Evolutionary conservation across 2,113 vertebrate genomes (phyloP), one percentile per base, ranked within the genome.

Genomic region (Galeopterus variegatus): DNA sequence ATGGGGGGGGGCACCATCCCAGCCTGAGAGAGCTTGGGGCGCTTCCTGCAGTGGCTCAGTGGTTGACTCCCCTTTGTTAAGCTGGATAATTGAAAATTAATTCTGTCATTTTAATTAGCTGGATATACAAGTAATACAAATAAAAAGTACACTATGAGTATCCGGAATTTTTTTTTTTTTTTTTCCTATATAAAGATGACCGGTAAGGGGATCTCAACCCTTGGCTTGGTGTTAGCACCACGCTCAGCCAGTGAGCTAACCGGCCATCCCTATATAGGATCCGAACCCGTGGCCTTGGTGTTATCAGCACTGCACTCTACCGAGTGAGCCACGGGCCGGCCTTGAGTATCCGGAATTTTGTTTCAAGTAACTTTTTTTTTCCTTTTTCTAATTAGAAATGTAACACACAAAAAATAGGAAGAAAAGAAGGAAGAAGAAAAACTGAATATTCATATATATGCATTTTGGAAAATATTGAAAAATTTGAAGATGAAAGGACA

Each of bases 381-480:
- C 24, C 48, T 73, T 72, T 73, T 77, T 36, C 1, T 58, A 52
- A 72, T 52, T 45, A 86, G 54, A 95, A 62, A 54, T 80, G 11
- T 72, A 54, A 52, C 21, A 86, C 77, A 54, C 28, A 82, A 64
- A 73, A 28, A 80, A 58, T 17, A 56, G 10, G 56, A 26, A 80
- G 52, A 36, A 86, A 56, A 41, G 79, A 90, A 72, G 85, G 33
- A 83, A 67, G n/a, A 91, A 36, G 52, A 48, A 88, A 54, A 48
- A 75, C 58, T 73, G 67, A 64, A 81, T 73, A 70, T 84, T 76
- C 36, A 14, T 58, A 50, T 50, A 69, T 50, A 14, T 70, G 17
- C 31, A 33, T 76, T 95, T 95, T 91, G 48, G 67, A 82, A 79
- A 87, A 80, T 45, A 77, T 0, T 80, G 54, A 62, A 72, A 95